Conservation (phyloP, 2,888 invertebrate genomes). For the Rhamnusium bicolor region DNA sequence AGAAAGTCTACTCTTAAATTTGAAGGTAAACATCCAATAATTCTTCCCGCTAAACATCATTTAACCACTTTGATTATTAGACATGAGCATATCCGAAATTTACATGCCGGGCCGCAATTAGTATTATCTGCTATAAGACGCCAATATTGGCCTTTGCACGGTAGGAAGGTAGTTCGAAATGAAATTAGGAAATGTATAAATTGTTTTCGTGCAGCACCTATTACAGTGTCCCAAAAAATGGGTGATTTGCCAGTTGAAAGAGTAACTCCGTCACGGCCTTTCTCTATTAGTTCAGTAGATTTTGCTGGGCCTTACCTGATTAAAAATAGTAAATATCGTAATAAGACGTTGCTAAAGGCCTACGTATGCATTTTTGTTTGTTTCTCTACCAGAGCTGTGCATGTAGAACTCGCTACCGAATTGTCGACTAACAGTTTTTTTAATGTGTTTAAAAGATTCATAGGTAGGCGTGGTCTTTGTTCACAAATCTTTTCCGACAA, state of each 20-base stretch:
- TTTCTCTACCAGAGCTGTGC: no score
- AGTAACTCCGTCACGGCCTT: not conserved
- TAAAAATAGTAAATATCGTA: not conserved
- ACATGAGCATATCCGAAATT: no score
- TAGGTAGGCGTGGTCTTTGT: not conserved
- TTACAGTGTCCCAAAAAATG: constrained; percentile 26
- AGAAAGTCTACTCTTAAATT: no score
- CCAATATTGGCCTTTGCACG: constrained; percentile 42
- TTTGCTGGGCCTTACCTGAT: constrained; percentile 1
- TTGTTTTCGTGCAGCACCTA: no score
- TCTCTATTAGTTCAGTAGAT: not conserved
- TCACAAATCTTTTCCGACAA: no score
- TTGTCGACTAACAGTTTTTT: not conserved
- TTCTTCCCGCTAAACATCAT: constrained; percentile 35
- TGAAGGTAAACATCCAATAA: no score
- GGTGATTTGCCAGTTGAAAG: not conserved
- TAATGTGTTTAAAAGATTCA: not conserved
- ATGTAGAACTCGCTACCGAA: not conserved
- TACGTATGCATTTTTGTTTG: not conserved
- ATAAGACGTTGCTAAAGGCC: not conserved
- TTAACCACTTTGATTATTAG: constrained; percentile 33
- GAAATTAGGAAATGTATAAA: constrained; percentile 39
- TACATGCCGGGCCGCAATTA: no score
- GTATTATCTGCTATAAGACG: no score
- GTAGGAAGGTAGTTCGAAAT: constrained; percentile 24